Evolutionary conservation across 2,888 invertebrate species (phyloP).

Genomic region (Scaeva pyrastri): DNA sequence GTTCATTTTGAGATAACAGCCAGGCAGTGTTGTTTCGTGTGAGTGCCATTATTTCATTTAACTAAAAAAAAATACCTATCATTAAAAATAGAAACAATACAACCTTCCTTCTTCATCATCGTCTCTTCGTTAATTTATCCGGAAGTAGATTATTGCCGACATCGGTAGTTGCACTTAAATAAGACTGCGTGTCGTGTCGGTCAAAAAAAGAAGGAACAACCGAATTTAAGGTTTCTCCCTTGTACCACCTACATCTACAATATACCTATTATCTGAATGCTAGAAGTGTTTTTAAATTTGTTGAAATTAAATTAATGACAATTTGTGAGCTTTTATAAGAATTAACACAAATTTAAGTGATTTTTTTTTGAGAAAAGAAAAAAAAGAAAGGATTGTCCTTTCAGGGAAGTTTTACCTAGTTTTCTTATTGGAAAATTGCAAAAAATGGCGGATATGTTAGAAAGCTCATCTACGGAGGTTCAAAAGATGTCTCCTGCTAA

Average conservation of each 20-base stretch:
- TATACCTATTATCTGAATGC: background rate
- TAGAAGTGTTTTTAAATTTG: conserved; percentile 26
- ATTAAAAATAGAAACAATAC: conserved; percentile 25
- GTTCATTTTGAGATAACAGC: conserved; percentile 68
- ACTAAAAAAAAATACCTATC: conserved; percentile 32
- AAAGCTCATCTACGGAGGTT: conserved; percentile 69
- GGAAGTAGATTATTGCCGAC: conserved; percentile 44
- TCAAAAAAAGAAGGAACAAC: conserved; percentile 18
- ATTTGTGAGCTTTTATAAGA: background rate
- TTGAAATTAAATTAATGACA: background rate
- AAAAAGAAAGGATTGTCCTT: conserved; percentile 33
- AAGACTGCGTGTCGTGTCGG: conserved; percentile 35
- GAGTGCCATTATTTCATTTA: background rate
- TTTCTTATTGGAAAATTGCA: conserved; percentile 47
- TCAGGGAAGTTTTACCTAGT: conserved; percentile 8
- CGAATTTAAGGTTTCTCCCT: conserved; percentile 10
- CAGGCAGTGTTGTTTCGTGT: conserved; percentile 38
- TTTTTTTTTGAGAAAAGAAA: conserved; percentile 3
- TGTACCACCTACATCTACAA: background rate
- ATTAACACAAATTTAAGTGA: conserved; percentile 10
- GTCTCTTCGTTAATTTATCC: conserved; percentile 26
- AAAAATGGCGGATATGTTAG: conserved; percentile 73
- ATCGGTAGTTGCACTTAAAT: conserved; percentile 37
- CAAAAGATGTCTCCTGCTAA: conserved; percentile 60
- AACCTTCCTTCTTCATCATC: conserved; percentile 30